phyloP scores from a whole-genome alignment of 2,113 vertebrate genomes.

The Eptesicus fuscus region DNA sequence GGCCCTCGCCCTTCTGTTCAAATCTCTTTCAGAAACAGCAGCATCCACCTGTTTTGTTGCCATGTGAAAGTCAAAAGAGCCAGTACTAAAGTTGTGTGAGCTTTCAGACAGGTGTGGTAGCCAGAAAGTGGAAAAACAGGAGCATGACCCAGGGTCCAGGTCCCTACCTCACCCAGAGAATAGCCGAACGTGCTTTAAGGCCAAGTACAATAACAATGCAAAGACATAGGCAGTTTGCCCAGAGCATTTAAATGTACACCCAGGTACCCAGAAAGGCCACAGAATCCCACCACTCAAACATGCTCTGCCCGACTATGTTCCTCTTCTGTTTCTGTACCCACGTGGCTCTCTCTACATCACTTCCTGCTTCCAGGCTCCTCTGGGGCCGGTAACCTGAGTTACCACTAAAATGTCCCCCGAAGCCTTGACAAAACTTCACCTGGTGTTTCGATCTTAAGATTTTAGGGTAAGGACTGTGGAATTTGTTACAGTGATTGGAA shows the following conservation, averaged over 20 bases:
- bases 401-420: neutral
- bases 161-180: neutral
- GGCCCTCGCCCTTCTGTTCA: neutral
- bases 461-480: neutral
- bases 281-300: neutral
- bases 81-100: neutral
- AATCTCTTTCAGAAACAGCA: neutral
- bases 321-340: neutral
- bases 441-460: neutral
- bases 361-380: neutral
- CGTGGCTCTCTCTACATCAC: neutral
- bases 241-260: neutral
- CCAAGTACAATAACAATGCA: neutral
- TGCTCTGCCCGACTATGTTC: neutral
- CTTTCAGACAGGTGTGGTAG: neutral
- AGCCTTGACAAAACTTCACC: slow-evolving; percentile 21
- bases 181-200: neutral
- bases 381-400: neutral
- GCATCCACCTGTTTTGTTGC: neutral
- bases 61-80: neutral
- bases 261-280: neutral
- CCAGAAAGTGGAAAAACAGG: slow-evolving; percentile 13
- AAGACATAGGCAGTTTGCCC: neutral
- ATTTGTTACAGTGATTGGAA: slow-evolving; percentile 16
- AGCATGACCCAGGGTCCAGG: neutral